These are phyloP conservation scores for Ramphastos sulfuratus DNA, from an alignment of 2,113 vertebrate species.

Conservation along the genomic window DNA sequence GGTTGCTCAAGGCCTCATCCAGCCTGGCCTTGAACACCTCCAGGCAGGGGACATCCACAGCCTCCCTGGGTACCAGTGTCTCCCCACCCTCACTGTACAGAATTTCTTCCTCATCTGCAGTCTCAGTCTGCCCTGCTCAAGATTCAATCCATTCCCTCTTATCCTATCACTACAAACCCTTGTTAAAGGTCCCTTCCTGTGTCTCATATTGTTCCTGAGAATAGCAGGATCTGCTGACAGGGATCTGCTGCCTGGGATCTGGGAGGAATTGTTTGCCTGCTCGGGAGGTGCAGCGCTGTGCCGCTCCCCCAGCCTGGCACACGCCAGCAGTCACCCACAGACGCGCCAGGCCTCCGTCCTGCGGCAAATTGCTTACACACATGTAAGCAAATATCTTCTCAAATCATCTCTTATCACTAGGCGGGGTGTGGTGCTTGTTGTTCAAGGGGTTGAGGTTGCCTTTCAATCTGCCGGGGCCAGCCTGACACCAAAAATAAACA, in stretches of 20 bases:
- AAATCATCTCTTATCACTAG: slow-evolving; percentile 92
- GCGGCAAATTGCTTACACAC: slow-evolving; percentile 85
- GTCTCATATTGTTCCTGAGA: slow-evolving; percentile 69
- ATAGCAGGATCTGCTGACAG: slow-evolving; percentile 71
- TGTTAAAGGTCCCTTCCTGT: neutral
- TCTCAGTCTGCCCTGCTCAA: no score
- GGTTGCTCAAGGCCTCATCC: no score
- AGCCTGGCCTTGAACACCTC: no score
- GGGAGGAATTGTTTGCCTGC: slow-evolving; percentile 57
- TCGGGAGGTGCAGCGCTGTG: neutral
- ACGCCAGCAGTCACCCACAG: neutral
- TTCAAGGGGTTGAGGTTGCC: slow-evolving; percentile 80
- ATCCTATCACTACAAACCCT: no score
- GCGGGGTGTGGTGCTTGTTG: slow-evolving; percentile 81
- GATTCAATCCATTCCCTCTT: no score
- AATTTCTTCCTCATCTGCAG: no score
- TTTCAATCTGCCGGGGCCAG: slow-evolving; percentile 78
- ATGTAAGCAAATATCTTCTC: slow-evolving; percentile 92
- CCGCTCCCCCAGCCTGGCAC: slow-evolving; percentile 33
- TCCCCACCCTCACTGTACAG: no score
- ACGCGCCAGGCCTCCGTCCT: slow-evolving; percentile 69
- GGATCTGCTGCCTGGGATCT: slow-evolving; percentile 63
- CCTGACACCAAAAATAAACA: slow-evolving; percentile 87
- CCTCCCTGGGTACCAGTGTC: no score
- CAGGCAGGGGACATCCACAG: no score